Base-by-base conservation (phyloP, 2,888 invertebrate species). In the Microctonus brassicae region DNA sequence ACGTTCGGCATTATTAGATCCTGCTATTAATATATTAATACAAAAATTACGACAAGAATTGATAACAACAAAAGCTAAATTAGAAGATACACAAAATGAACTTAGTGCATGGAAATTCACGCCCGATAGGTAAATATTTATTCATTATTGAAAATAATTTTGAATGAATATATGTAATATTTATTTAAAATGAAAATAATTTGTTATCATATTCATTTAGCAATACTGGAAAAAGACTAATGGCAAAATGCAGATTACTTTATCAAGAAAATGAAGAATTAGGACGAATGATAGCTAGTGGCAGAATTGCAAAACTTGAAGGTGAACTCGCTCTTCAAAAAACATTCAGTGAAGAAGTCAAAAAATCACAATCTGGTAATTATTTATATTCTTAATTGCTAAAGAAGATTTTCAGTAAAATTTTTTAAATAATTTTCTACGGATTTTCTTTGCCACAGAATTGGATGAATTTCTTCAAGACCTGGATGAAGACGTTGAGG, bases 101-200 rank as follows among this genome's bases (percentile, higher is more conserved):
- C 90, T 99, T 58, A 95, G 96, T 69, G 98, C 99, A 2, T 99
- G 98, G 98, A 99, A 99, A 89, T 99, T 99, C 88, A 98, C 98
- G 13, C 97, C 98, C n/a, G 99, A 99, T 88, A 98, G 92, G 92
- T 92, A 77, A 75, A n/a, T n/a, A n/a, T 33, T 53, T 22, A 36
- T 17, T 24, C 10, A 42, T 62, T 62, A n/a, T 26, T 42, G 24
- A 6, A 20, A 39, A 9, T n/a, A n/a, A 13, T 63, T 63, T 47
- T 24, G 24, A 24, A 10, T 57, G 24, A n/a, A 4, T 10, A 57
- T 57, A 11, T 55, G 17, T 7, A 29, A 29, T 29, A 29, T 29
- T 29, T 29, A 29, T 34, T 39, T 29, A 13, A 47, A 33, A 0
- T 22, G 6, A 55, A 55, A 55, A 20, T 20, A 24, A 55, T 20